These are phyloP conservation scores for Drosophila dives DNA, from an alignment of 2,888 invertebrate genomes.

Conservation along the genomic window DNA sequence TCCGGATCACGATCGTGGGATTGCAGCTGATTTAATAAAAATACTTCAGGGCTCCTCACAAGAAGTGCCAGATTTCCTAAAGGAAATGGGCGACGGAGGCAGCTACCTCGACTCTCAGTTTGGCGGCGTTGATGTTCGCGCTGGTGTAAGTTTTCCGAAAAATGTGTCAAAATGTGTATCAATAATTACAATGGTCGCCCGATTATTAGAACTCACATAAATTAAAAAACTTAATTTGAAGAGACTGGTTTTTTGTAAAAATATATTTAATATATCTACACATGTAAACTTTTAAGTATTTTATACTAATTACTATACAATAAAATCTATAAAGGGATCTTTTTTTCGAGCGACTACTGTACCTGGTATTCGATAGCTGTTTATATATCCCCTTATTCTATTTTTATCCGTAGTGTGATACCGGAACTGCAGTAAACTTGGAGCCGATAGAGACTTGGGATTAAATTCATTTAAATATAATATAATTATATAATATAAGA, in stretches of 20 bases:
- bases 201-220: not conserved
- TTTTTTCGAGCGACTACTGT: not conserved
- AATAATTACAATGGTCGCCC: not conserved
- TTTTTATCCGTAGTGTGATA: slow-evolving; percentile 7
- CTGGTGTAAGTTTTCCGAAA: slow-evolving; percentile 48
- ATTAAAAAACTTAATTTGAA: not conserved
- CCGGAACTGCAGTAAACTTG: slow-evolving; percentile 44
- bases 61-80: slow-evolving; percentile 91
- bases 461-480: slow-evolving; percentile 3
- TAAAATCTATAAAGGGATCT: no score
- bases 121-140: slow-evolving; percentile 89
- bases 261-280: not conserved
- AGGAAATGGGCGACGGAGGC: slow-evolving; percentile 84
- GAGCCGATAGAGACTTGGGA: slow-evolving; percentile 74
- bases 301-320: not conserved
- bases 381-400: slow-evolving; percentile 10
- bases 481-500: no score
- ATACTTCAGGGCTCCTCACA: slow-evolving; percentile 93
- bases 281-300: not conserved
- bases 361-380: not conserved
- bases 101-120: slow-evolving; percentile 85
- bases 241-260: not conserved
- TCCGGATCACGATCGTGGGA: slow-evolving; percentile 86
- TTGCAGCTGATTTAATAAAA: slow-evolving; percentile 89
- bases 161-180: not conserved